These are phyloP conservation scores for Harmothoe impar DNA, from an alignment of 2,888 invertebrate genomes.

Conservation along the genomic window DNA sequence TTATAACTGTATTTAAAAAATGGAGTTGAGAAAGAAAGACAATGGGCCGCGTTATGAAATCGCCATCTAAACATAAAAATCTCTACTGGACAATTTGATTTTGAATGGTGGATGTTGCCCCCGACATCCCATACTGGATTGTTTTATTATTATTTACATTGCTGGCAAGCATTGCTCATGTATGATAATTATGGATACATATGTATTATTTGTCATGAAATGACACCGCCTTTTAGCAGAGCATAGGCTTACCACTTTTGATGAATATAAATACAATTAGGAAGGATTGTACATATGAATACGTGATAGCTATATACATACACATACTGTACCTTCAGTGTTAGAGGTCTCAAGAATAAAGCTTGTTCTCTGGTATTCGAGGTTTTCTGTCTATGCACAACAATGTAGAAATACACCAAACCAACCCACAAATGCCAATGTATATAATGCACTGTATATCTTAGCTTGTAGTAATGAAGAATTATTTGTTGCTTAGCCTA, in stretches of 20 bases:
- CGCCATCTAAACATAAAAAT: neutral
- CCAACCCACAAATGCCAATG: neutral
- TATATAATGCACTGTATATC: neutral
- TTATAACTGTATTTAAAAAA: neutral
- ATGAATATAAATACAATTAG: constrained; percentile 3
- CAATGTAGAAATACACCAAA: neutral
- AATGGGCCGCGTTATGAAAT: neutral
- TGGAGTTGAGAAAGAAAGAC: neutral
- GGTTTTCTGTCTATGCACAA: constrained; percentile 27
- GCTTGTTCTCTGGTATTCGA: neutral
- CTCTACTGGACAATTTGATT: neutral
- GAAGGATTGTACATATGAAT: neutral
- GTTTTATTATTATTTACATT: neutral
- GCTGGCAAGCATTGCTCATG: neutral
- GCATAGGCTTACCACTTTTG: neutral
- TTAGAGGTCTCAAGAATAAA: neutral
- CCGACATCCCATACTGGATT: neutral
- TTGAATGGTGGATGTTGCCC: neutral
- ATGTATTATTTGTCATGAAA: constrained; percentile 19
- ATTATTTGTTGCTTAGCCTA: neutral
- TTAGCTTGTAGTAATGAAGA: neutral
- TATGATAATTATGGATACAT: neutral
- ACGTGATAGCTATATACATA: neutral
- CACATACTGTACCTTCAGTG: neutral
- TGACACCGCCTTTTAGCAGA: constrained; percentile 2